Conservation (phyloP, 2,113 vertebrate species). For the Anolis carolinensis region DNA sequence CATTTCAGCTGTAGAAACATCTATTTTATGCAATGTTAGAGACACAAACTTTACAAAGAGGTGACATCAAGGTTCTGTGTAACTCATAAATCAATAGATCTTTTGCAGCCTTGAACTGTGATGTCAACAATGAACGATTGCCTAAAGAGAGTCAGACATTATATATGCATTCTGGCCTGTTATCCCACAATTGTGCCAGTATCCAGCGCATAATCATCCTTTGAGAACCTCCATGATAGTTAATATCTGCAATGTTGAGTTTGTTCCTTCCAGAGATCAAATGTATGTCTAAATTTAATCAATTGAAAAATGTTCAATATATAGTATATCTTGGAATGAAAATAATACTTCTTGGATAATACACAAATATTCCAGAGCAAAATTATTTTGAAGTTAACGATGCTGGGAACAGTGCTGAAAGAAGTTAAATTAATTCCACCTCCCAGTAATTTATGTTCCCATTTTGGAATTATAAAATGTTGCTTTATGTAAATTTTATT, state of each 20-base stretch:
- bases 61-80: slow-evolving; percentile 58
- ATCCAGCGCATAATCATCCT: background rate
- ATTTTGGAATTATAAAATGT: slow-evolving; percentile 15
- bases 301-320: background rate
- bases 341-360: background rate
- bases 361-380: background rate
- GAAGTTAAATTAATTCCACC: background rate
- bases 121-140: slow-evolving; percentile 52
- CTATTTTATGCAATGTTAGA: slow-evolving; percentile 27
- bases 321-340: background rate
- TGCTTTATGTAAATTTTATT: background rate
- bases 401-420: too few species aligned
- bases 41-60: slow-evolving; percentile 27
- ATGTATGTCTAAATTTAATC: slow-evolving; percentile 18
- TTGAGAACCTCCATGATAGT: slow-evolving; percentile 1
- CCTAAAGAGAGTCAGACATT: slow-evolving; percentile 40
- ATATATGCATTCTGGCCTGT: slow-evolving; percentile 32
- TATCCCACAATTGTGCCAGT: slow-evolving; percentile 42
- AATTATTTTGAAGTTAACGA: background rate
- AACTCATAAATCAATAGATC: slow-evolving; percentile 61
- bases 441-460: background rate
- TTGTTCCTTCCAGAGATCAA: slow-evolving; percentile 26
- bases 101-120: slow-evolving; percentile 66
- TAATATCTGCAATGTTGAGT: background rate
- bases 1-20: background rate